A percentile compares a stretch with the other conserved stretches of the same genome.
These are phyloP conservation scores for Drosophila sechellia DNA, from an alignment of 1,140 invertebrate species.

Conservation along the genomic window DNA sequence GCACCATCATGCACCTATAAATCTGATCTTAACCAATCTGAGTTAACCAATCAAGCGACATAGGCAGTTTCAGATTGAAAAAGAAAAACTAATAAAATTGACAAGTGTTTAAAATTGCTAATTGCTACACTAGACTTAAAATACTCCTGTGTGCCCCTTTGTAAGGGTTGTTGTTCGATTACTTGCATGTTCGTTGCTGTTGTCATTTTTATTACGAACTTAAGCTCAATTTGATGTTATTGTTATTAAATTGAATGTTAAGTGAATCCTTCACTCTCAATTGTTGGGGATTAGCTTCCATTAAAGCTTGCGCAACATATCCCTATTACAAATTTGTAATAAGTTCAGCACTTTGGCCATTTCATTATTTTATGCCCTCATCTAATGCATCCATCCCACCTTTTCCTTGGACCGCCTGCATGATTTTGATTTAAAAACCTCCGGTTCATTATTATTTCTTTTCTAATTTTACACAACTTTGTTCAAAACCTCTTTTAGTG, in stretches of 20 bases:
- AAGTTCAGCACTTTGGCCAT: constrained; percentile 16
- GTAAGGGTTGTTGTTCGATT: constrained; percentile 12
- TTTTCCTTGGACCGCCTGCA: constrained; percentile 2
- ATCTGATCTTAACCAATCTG: constrained; percentile 13
- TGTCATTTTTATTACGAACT: constrained; percentile 28
- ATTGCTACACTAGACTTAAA: neutral
- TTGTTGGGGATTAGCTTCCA: neutral
- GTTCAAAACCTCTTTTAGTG: constrained; percentile 55
- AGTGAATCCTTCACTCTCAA: constrained; percentile 2
- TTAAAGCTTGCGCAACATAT: constrained; percentile 5
- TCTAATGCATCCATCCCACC: neutral
- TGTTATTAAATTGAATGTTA: constrained; percentile 10
- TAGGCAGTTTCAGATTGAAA: constrained; percentile 1
- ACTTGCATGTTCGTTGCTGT: constrained; percentile 32
- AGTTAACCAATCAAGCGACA: constrained; percentile 22
- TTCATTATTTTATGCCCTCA: constrained; percentile 12
- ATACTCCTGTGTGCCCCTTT: constrained; percentile 17
- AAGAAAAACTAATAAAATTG: neutral
- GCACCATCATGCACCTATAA: constrained; percentile 84
- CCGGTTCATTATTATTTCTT: constrained; percentile 37
- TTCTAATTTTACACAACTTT: constrained; percentile 43
- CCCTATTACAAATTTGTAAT: neutral
- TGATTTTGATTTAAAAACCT: neutral
- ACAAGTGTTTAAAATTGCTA: neutral
- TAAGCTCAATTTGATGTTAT: constrained; percentile 28